Evolutionary conservation across 2,888 invertebrate species (phyloP).

Genomic region (Drosophila paramelanica): DNA sequence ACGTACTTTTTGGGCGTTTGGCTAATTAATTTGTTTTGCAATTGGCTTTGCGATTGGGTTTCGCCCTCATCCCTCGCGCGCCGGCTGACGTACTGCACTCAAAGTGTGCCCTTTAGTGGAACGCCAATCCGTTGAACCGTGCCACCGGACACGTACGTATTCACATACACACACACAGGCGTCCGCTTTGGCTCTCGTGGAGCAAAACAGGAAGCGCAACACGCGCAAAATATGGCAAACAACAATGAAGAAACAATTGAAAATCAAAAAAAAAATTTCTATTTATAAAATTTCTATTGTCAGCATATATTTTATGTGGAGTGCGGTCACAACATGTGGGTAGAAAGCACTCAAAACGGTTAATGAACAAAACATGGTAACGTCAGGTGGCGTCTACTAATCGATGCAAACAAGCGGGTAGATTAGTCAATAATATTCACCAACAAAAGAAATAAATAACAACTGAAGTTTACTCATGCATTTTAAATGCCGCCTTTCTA

Average conservation of each 20-base stretch:
- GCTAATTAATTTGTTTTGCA: constrained; percentile 47
- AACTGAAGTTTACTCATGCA: too few species aligned
- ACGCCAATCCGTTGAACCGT: constrained; percentile 39
- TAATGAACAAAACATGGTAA: background rate
- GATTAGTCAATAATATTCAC: background rate
- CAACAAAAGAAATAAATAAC: too few species aligned
- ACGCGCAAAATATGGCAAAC: constrained; percentile 50
- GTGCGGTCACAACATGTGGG: constrained; percentile 19
- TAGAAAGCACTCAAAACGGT: constrained; percentile 19
- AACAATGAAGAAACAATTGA: constrained; percentile 38
- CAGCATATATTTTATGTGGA: constrained; percentile 15
- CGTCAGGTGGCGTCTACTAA: background rate
- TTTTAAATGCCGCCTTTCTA: too few species aligned
- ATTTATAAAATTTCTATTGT: constrained; percentile 46
- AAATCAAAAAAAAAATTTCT: constrained; percentile 50
- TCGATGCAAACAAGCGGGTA: background rate
- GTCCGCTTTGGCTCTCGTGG: constrained; percentile 34
- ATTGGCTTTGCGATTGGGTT: constrained; percentile 23
- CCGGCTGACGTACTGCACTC: constrained; percentile 47
- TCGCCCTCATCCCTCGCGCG: constrained; percentile 10
- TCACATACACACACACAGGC: background rate
- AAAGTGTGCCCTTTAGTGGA: constrained; percentile 37
- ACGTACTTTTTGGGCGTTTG: constrained; percentile 26
- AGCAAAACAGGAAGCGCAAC: constrained; percentile 52
- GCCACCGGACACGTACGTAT: constrained; percentile 37